Evolutionary conservation across 2,797 vertebrate species (phyloP), one percentile per base, ranked within the genome.

Genomic region (Clarias laeviceps): DNA sequence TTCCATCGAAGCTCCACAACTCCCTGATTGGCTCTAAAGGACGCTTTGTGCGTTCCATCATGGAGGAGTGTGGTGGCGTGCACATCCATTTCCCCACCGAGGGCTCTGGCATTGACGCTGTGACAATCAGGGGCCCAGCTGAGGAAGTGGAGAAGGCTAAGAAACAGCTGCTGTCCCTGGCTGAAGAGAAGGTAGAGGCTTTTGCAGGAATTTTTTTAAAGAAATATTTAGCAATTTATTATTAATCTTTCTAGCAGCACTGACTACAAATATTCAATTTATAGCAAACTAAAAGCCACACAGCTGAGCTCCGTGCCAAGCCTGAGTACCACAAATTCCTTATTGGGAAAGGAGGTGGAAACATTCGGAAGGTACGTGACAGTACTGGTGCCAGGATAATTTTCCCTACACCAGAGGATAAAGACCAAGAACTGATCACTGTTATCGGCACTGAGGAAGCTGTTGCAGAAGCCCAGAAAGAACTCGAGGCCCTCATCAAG

Each of bases 281-380:
- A 29, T 88, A 99, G 98, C 98, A 99, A 99, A 99, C 94, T 0
- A 99, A 98, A 94, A 99, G 97, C 89, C 97, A 97, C 89, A 98
- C 98, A 0, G 97, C 96, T 0, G 98, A 99, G 92, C 95, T 99
- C 86, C 96, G 95, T 6, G 98, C 98, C 66, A 99, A 99, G 91
- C 97, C 98, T 0, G 98, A 99, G 83, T 99, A 99, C 91, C 98
- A 99, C 94, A 99, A 99, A 90, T 99, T 99, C 94, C 96, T 99
- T 62, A 99, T 99, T 0, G 98, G 98, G 32, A 99, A 99, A 90
- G 98, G 98, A 4, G 98, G 98, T 0, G 97, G 96, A 89, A 99
- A 99, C 92, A 99, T 99, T 90, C 97, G 97, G 24, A 99, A 98
- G 90, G 98, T 99, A 86, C 97, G 98, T 0, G 98, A 99, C 91